These are phyloP conservation scores for Tichodroma muraria DNA, from an alignment of 2,113 vertebrate species.

Conservation along the genomic window DNA sequence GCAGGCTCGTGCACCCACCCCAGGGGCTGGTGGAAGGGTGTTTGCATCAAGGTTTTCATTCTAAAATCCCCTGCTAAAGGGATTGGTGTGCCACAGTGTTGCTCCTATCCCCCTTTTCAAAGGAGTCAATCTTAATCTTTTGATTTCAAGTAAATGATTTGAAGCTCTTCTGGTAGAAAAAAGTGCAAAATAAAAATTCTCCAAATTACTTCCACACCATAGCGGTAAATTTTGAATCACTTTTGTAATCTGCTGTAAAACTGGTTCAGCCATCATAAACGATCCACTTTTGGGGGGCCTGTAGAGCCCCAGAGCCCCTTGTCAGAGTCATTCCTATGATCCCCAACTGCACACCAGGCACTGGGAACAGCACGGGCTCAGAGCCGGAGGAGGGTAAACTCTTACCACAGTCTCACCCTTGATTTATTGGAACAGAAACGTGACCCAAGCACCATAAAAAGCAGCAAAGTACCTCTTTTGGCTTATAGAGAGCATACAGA, in stretches of 20 bases:
- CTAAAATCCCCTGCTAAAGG: neutral
- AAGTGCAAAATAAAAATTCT: neutral
- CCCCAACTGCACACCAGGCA: neutral
- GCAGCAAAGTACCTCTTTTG: neutral
- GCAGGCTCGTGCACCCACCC: neutral
- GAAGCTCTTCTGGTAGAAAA: neutral
- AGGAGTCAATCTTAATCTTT: neutral
- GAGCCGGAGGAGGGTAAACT: neutral
- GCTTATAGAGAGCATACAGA: neutral
- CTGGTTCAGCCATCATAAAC: neutral
- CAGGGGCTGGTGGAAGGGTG: neutral
- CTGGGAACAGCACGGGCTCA: neutral
- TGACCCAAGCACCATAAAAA: neutral
- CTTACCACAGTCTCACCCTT: neutral
- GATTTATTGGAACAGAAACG: neutral
- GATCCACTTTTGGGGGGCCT: neutral
- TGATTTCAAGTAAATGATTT: neutral
- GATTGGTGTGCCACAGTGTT: neutral
- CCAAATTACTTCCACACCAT: neutral
- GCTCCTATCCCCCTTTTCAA: neutral
- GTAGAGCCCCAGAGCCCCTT: neutral
- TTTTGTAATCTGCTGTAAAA: neutral
- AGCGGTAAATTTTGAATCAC: neutral
- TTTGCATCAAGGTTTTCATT: constrained; percentile 17
- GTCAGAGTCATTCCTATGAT: neutral